Evolutionary conservation across 2,888 invertebrate species (phyloP).

Genomic region (Nephrotoma guestfalica): DNA sequence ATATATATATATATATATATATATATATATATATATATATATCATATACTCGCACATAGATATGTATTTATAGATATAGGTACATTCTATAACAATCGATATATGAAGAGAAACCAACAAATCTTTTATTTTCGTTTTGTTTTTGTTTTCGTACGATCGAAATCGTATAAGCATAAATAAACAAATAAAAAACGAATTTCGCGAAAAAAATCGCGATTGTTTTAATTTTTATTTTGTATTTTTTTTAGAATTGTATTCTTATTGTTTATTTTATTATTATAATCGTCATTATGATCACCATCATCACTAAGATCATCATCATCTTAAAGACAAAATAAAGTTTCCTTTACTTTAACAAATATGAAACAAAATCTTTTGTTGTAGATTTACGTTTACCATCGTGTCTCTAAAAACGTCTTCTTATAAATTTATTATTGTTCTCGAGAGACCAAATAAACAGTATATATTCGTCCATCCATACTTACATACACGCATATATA

Average conservation of each 20-base stretch:
- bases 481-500: not conserved
- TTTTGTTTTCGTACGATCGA: not conserved
- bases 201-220: not conserved
- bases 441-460: not conserved
- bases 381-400: not conserved
- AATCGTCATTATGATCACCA: conserved; percentile 3
- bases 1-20: not conserved
- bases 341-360: not conserved
- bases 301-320: conserved; percentile 5
- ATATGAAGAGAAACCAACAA: not conserved
- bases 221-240: not conserved
- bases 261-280: not conserved
- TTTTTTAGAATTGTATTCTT: not conserved
- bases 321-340: not conserved
- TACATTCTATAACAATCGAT: not conserved
- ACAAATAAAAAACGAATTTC: not conserved
- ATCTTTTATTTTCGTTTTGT: not conserved
- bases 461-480: no score
- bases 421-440: not conserved
- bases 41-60: no score
- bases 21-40: not conserved
- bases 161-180: not conserved
- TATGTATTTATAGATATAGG: no score
- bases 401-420: not conserved
- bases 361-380: not conserved